Evolutionary conservation across 2,113 vertebrate genomes (phyloP).

Genomic region (Eurystomus gularis): DNA sequence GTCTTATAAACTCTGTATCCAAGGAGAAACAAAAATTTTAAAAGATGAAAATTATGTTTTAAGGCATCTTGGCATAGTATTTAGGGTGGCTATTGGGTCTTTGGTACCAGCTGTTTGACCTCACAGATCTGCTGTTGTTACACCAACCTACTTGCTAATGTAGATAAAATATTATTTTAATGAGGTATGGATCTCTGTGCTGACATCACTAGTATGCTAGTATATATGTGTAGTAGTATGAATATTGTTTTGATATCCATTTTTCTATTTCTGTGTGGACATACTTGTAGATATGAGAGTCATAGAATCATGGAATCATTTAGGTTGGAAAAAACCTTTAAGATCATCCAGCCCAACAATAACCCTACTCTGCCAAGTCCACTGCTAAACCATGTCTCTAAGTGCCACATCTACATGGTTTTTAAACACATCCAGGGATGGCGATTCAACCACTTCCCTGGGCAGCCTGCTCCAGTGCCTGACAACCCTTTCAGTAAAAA

Average conservation of each 20-base stretch:
- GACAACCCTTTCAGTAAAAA: too few relatives aligned
- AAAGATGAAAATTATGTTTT: too few relatives aligned
- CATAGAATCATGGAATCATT: too few relatives aligned
- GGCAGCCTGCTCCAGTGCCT: too few relatives aligned
- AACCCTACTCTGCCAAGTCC: too few relatives aligned
- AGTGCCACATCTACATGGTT: too few relatives aligned
- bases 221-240: too few relatives aligned
- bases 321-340: too few relatives aligned
- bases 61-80: background rate
- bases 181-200: background rate
- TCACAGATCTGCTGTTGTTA: background rate
- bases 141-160: background rate
- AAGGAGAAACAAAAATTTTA: background rate
- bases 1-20: background rate
- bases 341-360: too few relatives aligned
- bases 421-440: too few relatives aligned
- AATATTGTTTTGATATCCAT: background rate
- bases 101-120: background rate
- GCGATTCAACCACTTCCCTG: too few relatives aligned
- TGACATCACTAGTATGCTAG: background rate
- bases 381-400: too few relatives aligned
- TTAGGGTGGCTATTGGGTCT: background rate
- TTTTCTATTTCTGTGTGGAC: background rate
- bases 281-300: background rate
- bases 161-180: background rate